Base-by-base conservation (phyloP, 2,113 vertebrate genomes). In the Miniopterus natalensis region DNA sequence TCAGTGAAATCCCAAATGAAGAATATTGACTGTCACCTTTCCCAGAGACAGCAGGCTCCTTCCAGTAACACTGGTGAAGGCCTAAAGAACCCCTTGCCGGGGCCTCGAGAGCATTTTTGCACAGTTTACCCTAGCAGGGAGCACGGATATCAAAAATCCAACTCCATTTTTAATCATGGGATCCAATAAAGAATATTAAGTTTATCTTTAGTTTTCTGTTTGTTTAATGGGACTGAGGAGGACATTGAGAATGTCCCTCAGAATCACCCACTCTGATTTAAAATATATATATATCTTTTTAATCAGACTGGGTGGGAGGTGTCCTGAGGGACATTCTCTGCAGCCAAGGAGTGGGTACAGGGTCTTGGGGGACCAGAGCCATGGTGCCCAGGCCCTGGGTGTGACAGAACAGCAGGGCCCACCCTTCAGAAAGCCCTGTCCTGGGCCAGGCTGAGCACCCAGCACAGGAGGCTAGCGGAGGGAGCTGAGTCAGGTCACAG, bases 141-240 rank as follows among this genome's bases (percentile, higher is more conserved):
- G 18, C 53, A 9, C 42, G 79, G 36, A 84, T 95, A 95, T 21
- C 49, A 90, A 90, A 97, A 95, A 70, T 36, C 63, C 13, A 96
- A 29, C 4, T 93, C 51, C 90, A 79, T 68, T 59, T 97, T 88
- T 88, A 96, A 74, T 45, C 21, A n/a, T 21, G 15, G 15, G 79
- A 36, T 59, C 53, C 5, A 53, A 66, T 61, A 90, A 88, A 63
- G 36, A 83, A 95, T 70, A 96, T 75, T 89, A 85, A 83, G 92
- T 83, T 65, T 88, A 90, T 85, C 73, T 85, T 63, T 73, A 49
- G 53, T 73, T 51, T 59, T 7, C 29, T 6, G 6, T 49, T 42
- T 79, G 73, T 49, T 78, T 65, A 42, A 89, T 49, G 73, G 66
- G 88, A 88, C 88, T 73, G n/a, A 66, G 59, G 89, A 75, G 27